Evolutionary conservation across 1,140 invertebrate genomes (phyloP).

Genomic region (Drosophila punjabiensis): DNA sequence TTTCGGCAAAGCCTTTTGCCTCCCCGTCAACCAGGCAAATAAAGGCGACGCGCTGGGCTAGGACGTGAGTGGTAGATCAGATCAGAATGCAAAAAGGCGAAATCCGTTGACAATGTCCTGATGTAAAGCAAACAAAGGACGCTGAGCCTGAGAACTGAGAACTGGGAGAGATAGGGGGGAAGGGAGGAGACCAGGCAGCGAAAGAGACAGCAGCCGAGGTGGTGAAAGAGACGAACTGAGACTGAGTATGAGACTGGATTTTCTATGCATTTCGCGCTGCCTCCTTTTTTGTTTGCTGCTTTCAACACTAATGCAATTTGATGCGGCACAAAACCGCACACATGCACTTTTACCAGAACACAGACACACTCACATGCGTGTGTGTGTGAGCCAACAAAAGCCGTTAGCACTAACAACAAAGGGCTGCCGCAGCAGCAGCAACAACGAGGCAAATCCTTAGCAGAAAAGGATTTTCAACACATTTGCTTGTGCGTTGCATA

Average conservation of each 20-base stretch:
- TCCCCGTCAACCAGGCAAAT: conserved; percentile 25
- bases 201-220: neutral
- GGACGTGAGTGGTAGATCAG: conserved; percentile 42
- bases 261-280: conserved; percentile 16
- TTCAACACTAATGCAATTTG: conserved; percentile 80
- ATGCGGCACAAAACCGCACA: conserved; percentile 73
- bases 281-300: conserved; percentile 59
- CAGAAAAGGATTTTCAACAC: conserved; percentile 75
- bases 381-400: conserved; percentile 40
- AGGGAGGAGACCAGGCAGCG: neutral
- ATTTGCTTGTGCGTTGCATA: conserved; percentile 65
- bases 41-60: conserved; percentile 22
- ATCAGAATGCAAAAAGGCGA: conserved; percentile 58
- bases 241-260: conserved; percentile 29
- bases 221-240: conserved; percentile 1
- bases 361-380: conserved; percentile 3
- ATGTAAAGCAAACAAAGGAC: conserved; percentile 75
- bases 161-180: neutral
- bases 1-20: neutral
- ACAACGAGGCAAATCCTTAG: conserved; percentile 58
- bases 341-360: conserved; percentile 17
- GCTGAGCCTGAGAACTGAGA: conserved; percentile 10
- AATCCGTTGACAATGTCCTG: conserved; percentile 53
- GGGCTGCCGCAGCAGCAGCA: neutral
- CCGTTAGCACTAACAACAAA: conserved; percentile 25